These are phyloP conservation scores for Arctia plantaginis DNA, from an alignment of 2,888 invertebrate genomes.

Conservation along the genomic window DNA sequence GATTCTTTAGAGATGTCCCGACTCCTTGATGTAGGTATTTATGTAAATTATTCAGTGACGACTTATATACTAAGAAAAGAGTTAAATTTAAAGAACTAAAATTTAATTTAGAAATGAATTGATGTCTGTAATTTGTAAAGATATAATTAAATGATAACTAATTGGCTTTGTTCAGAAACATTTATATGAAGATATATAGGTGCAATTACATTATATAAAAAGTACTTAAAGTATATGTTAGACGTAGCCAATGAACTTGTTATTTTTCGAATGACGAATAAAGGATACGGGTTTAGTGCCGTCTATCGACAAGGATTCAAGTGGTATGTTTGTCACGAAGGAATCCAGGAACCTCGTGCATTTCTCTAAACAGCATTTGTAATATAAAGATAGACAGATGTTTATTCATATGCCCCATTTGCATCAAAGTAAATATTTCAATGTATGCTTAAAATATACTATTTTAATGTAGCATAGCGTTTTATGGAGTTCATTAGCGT, in stretches of 20 bases:
- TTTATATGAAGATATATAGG: not conserved
- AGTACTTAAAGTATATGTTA: not conserved
- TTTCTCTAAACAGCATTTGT: not conserved
- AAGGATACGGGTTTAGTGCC: constrained; percentile 18
- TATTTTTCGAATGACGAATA: constrained; percentile 20
- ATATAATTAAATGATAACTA: not conserved
- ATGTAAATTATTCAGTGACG: not conserved
- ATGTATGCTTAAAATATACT: constrained; percentile 11
- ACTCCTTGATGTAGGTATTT: constrained; percentile 27
- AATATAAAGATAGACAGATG: not conserved
- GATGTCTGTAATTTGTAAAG: not conserved
- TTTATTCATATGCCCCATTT: not conserved
- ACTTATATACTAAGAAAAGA: not conserved
- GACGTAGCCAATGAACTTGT: constrained; percentile 6
- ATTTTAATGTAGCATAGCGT: constrained; percentile 11
- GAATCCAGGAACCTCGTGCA: not conserved
- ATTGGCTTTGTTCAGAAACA: not conserved
- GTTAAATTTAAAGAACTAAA: constrained; percentile 8
- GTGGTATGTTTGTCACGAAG: not conserved
- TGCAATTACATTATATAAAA: not conserved
- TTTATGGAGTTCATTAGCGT: constrained; percentile 16
- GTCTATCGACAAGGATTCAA: constrained; percentile 9
- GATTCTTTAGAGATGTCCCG: constrained; percentile 33
- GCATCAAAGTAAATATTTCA: not conserved
- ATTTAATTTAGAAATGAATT: not conserved